Evolutionary conservation across 2,888 invertebrate genomes (phyloP).

Genomic region (Bombylius discolor): DNA sequence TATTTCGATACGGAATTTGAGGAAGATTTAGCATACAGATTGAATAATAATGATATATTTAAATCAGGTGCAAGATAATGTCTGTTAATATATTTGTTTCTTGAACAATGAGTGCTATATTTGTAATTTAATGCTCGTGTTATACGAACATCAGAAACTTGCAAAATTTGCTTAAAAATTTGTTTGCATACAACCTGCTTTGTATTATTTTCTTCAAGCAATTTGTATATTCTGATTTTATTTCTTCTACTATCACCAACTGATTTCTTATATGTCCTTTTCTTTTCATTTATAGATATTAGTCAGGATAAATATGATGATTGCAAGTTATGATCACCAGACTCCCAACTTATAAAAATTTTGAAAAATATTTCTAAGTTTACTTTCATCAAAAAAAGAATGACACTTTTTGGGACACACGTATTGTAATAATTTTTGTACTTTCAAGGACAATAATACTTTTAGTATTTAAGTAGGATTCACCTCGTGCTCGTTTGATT

Average conservation of each 20-base stretch:
- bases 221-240: constrained; percentile 11
- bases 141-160: background rate
- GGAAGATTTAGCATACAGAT: constrained; percentile 4
- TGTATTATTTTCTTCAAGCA: constrained; percentile 8
- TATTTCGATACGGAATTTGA: constrained; percentile 3
- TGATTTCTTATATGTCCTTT: constrained; percentile 6
- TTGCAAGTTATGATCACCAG: too few relatives aligned
- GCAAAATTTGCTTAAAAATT: constrained; percentile 1
- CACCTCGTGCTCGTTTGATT: too few relatives aligned
- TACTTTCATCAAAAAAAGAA: too few relatives aligned
- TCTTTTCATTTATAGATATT: background rate
- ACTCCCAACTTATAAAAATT: too few relatives aligned
- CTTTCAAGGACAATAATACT: too few relatives aligned
- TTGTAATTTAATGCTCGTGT: background rate
- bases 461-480: too few relatives aligned
- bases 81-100: constrained; percentile 8
- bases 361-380: too few relatives aligned
- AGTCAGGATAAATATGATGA: too few relatives aligned
- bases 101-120: constrained; percentile 9
- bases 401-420: too few relatives aligned
- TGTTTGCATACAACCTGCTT: constrained; percentile 3
- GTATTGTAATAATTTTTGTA: too few relatives aligned
- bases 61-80: constrained; percentile 7
- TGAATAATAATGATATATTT: constrained; percentile 7
- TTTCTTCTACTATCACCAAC: constrained; percentile 8